These are phyloP conservation scores for Montifringilla adamsi DNA, from an alignment of 2,113 vertebrate species.

Conservation along the genomic window DNA sequence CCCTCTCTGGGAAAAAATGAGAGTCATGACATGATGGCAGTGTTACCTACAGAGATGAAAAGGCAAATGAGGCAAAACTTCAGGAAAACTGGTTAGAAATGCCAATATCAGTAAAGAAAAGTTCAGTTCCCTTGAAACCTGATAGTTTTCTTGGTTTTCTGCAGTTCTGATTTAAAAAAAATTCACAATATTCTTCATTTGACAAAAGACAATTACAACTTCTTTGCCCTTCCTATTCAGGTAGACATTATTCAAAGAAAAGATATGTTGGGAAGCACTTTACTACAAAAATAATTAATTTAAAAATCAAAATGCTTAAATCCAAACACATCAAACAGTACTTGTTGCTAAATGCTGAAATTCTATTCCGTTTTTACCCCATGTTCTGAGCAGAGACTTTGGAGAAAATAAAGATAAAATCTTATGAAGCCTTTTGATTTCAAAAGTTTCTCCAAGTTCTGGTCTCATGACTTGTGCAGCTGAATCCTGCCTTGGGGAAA, in stretches of 20 bases:
- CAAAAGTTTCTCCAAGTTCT: constrained; percentile 1
- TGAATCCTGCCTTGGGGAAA: constrained; percentile 24
- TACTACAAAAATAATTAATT: not conserved
- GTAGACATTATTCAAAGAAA: not conserved
- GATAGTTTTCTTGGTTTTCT: not conserved
- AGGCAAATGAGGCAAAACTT: not conserved
- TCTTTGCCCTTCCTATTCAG: not conserved
- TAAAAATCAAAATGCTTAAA: not conserved
- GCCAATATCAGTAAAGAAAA: not conserved
- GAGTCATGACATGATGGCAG: not conserved
- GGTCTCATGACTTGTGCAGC: constrained; percentile 24
- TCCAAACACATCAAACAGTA: not conserved
- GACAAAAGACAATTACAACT: not conserved
- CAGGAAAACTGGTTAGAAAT: not conserved
- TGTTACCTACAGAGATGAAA: not conserved
- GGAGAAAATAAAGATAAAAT: not conserved
- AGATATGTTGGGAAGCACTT: not conserved
- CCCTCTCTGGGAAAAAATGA: not conserved
- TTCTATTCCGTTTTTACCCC: not conserved
- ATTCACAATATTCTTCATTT: not conserved
- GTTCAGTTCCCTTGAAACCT: not conserved
- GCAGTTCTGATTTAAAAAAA: not conserved
- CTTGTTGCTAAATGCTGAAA: not conserved
- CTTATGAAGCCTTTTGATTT: not conserved
- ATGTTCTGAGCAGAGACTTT: not conserved